Evolutionary conservation across 2,113 vertebrate genomes (phyloP).

Genomic region (Tachysurus fulvidraco): DNA sequence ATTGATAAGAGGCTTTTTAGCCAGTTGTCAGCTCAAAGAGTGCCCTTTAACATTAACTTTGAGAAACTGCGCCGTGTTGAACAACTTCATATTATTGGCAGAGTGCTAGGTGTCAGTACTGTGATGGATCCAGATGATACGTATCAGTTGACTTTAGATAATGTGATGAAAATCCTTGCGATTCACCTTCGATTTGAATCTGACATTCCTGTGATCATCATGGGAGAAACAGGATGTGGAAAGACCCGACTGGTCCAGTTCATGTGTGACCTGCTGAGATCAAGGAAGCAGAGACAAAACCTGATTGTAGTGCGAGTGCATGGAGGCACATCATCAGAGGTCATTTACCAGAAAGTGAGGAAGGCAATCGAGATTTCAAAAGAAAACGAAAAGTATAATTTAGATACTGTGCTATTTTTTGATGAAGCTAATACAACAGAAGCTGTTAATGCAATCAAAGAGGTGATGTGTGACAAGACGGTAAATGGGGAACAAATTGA

Average conservation of each 20-base stretch:
- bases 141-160: slow-evolving; percentile 79
- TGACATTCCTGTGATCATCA: slow-evolving; percentile 81
- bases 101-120: slow-evolving; percentile 71
- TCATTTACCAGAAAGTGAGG: slow-evolving; percentile 68
- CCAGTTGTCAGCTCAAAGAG: slow-evolving; percentile 67
- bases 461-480: slow-evolving; percentile 77
- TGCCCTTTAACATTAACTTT: slow-evolving; percentile 77
- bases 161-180: slow-evolving; percentile 79
- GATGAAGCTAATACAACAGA: slow-evolving; percentile 84
- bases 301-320: slow-evolving; percentile 81
- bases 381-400: slow-evolving; percentile 54
- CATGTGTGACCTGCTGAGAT: slow-evolving; percentile 71
- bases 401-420: slow-evolving; percentile 81
- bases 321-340: slow-evolving; percentile 74
- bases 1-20: slow-evolving; percentile 64
- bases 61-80: slow-evolving; percentile 66
- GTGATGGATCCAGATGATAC: slow-evolving; percentile 75
- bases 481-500: slow-evolving; percentile 68
- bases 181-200: slow-evolving; percentile 82
- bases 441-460: slow-evolving; percentile 80
- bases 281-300: slow-evolving; percentile 56
- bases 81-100: slow-evolving; percentile 73
- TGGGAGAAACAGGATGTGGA: slow-evolving; percentile 86
- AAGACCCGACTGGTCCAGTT: slow-evolving; percentile 82
- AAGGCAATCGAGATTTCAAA: slow-evolving; percentile 68